Conservation (phyloP, 2,797 vertebrate species). For the Hippoglossus hippoglossus region DNA sequence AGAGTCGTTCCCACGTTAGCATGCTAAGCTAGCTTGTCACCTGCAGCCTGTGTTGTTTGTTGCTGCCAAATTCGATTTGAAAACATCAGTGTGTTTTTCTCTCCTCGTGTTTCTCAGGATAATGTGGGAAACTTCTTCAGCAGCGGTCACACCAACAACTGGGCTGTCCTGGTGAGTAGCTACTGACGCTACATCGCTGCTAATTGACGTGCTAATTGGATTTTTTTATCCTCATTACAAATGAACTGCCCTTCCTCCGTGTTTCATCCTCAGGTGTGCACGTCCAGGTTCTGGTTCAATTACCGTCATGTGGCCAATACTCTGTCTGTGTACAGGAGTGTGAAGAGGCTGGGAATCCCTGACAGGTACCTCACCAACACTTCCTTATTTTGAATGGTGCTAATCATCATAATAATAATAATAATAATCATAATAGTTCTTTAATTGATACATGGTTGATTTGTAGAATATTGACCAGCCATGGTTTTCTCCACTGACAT, state of each 20-base stretch:
- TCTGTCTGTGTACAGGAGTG: slow-evolving; percentile 96
- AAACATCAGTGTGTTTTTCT: background rate
- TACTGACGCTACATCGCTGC: background rate
- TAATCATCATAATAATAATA: too few relatives aligned
- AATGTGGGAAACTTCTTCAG: slow-evolving; percentile 90
- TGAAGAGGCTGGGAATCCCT: slow-evolving; percentile 97
- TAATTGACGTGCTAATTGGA: background rate
- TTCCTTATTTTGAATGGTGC: background rate
- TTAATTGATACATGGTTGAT: too few relatives aligned
- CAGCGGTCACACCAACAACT: slow-evolving; percentile 98
- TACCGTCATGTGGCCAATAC: slow-evolving; percentile 98
- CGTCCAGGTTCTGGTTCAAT: slow-evolving; percentile 99
- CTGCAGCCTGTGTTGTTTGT: slow-evolving; percentile 14
- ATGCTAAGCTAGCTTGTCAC: slow-evolving; percentile 1
- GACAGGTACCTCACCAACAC: slow-evolving; percentile 89
- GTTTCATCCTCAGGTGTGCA: slow-evolving; percentile 89
- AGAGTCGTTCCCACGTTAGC: slow-evolving; percentile 32
- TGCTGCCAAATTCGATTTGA: background rate
- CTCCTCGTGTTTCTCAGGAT: slow-evolving; percentile 73
- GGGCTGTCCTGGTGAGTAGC: slow-evolving; percentile 95
- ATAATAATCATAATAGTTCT: too few relatives aligned
- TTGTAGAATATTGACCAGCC: too few relatives aligned
- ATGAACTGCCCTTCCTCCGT: background rate
- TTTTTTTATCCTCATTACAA: too few relatives aligned
- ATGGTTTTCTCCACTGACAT: too few relatives aligned